A percentile compares a stretch with the other conserved stretches of the same genome.
Evolutionary conservation across 2,113 vertebrate genomes (phyloP).

Genomic region (Chelonoidis abingdonii): DNA sequence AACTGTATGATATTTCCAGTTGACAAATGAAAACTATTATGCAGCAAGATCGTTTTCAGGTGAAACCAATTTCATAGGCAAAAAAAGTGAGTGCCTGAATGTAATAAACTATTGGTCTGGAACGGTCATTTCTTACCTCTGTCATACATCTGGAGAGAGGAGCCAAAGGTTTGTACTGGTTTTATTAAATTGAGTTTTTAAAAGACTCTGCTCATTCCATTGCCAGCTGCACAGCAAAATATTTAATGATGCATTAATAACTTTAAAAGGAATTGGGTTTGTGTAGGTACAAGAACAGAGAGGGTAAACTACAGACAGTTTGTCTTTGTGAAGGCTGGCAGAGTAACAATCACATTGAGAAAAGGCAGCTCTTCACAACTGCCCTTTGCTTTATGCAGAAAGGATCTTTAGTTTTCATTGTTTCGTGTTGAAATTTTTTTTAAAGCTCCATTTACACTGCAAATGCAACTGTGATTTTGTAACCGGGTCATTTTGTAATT

Average conservation of each 20-base stretch:
- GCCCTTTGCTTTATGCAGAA: neutral
- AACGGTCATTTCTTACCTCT: neutral
- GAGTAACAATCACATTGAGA: neutral
- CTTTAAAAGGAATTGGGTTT: neutral
- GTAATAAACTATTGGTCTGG: neutral
- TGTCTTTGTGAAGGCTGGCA: neutral
- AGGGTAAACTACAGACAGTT: neutral
- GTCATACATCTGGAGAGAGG: neutral
- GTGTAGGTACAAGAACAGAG: neutral
- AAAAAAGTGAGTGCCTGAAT: neutral
- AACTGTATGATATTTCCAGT: neutral
- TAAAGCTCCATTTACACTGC: neutral
- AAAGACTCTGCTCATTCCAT: neutral
- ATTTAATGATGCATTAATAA: neutral
- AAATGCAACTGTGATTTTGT: neutral
- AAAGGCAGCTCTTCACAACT: neutral
- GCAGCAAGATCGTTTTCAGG: accelerated
- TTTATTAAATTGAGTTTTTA: neutral
- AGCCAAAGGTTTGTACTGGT: neutral
- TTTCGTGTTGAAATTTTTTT: neutral
- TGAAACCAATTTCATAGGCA: neutral
- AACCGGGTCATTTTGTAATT: neutral
- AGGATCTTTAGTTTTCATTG: neutral
- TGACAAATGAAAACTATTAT: neutral
- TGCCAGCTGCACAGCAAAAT: neutral